Evolutionary conservation across 2,113 vertebrate genomes (phyloP).

Genomic region (Phylloscopus whistleri): DNA sequence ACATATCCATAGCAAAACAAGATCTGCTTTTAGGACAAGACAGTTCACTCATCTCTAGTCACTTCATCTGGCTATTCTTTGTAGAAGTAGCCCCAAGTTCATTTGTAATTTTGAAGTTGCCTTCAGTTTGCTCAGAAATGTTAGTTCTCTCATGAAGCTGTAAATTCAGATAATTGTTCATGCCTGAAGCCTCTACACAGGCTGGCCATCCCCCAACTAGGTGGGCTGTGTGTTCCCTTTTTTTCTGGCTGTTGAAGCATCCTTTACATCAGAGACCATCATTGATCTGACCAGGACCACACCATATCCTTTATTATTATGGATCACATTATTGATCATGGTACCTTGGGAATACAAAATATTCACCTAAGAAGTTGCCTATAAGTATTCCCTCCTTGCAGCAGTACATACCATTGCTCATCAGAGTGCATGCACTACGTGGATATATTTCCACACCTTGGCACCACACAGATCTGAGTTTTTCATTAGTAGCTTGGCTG

Average conservation of each 20-base stretch:
- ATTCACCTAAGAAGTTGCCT: conserved; percentile 87
- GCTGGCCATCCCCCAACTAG: neutral
- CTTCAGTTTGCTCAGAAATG: conserved; percentile 62
- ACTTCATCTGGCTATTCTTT: conserved; percentile 74
- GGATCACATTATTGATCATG: conserved; percentile 87
- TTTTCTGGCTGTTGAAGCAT: neutral
- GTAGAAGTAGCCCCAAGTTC: conserved; percentile 70
- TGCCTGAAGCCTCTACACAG: neutral
- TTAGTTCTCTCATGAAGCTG: neutral
- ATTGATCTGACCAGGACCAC: conserved; percentile 85
- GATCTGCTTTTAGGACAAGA: neutral
- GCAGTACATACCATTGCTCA: conserved; percentile 86
- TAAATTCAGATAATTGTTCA: neutral
- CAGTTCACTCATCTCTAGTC: conserved; percentile 73
- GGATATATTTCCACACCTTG: conserved; percentile 92
- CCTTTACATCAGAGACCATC: conserved; percentile 38
- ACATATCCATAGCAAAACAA: neutral
- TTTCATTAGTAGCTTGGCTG: conserved; percentile 83
- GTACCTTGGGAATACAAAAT: conserved; percentile 83
- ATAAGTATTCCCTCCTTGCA: conserved; percentile 91
- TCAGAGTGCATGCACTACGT: conserved; percentile 79
- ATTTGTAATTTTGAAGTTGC: conserved; percentile 63
- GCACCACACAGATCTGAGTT: conserved; percentile 90
- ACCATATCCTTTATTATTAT: conserved; percentile 90
- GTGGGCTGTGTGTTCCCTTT: conserved; percentile 25